Base-by-base conservation (phyloP, 2,113 vertebrate species). In the Bos indicus region DNA sequence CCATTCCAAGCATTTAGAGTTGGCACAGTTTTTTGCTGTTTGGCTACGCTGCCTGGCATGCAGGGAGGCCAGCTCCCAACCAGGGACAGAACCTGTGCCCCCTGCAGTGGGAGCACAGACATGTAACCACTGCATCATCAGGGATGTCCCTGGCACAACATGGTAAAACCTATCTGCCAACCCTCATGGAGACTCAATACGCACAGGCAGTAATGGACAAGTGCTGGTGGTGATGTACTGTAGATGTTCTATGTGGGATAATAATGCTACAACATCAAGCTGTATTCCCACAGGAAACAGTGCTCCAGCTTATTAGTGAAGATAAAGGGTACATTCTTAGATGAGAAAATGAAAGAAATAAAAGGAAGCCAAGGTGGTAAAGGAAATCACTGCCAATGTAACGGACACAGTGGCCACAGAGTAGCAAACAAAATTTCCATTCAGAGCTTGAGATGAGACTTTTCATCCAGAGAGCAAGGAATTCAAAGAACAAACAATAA, bases 301-400 rank as follows among this genome's bases (percentile, higher is more conserved):
- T 91, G 43, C 25, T 86, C 59, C 40, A 52, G 86, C 25, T 97
- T 93, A 91, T 62, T 56, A 94, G 64, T 30, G 15, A 85, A 59
- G 36, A 96, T 60, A 96, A 97, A 95, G 64, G 36, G 48, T 33
- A 97, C 59, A 96, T 82, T 95, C 91, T 97, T 88, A 78, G 40
- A 88, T n/a, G 67, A 74, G 67, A 96, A 10, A 94, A 94, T 1
- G n/a, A 12, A 85, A 88, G 88, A 94, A 95, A 97, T 96, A 71
- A 96, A 93, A 94, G 48, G 59, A 96, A 94, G 43, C 25, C 77
- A 94, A 94, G 60, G 83, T 94, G 21, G 71, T 83, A 46, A 97
- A 91, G 82, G 43, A 97, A 97, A 91, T 80, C 71, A 88, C 7
- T 94, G 87, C 85, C 60, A 91, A 40, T 21, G 5, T 14, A 95